Percentiles rank a stretch among this genome's conserved stretches.
Evolutionary conservation across 2,797 vertebrate species (phyloP).

Genomic region (Melopsittacus undulatus): DNA sequence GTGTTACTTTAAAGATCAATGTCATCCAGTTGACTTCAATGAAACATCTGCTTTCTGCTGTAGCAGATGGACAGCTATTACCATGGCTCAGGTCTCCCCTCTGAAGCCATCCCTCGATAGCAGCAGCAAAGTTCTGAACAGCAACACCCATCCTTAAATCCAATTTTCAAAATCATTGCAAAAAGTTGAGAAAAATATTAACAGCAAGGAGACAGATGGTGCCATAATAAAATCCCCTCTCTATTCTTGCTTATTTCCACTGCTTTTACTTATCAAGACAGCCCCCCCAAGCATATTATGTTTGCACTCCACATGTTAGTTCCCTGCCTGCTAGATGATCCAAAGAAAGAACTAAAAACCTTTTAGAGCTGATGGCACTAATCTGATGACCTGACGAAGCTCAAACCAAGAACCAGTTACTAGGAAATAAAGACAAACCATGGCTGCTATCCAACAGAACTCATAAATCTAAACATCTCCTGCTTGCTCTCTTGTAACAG

Average conservation of each 20-base stretch:
- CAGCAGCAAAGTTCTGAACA: not conserved
- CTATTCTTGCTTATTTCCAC: not conserved
- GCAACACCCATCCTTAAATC: not conserved
- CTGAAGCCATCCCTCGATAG: not conserved
- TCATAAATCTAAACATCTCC: conserved; percentile 52
- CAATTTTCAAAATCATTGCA: not conserved
- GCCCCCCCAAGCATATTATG: not conserved
- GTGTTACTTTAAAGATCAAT: not conserved
- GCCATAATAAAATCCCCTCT: conserved; percentile 5
- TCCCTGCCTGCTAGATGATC: not conserved
- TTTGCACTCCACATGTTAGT: not conserved
- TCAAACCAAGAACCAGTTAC: conserved; percentile 32
- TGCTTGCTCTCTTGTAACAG: conserved; percentile 12
- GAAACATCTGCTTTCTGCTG: not conserved
- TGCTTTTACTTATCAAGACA: not conserved
- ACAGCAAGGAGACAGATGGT: conserved; percentile 18
- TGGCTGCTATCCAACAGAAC: conserved; percentile 42
- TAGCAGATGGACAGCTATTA: not conserved
- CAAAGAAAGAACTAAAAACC: not conserved
- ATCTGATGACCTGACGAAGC: not conserved
- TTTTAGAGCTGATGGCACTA: not conserved
- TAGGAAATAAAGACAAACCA: conserved; percentile 35
- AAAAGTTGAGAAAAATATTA: not conserved
- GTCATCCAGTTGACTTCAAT: not conserved
- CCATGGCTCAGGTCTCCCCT: not conserved